Evolutionary conservation across 1,140 invertebrate genomes (phyloP).

Genomic region (Heliconius himera): DNA sequence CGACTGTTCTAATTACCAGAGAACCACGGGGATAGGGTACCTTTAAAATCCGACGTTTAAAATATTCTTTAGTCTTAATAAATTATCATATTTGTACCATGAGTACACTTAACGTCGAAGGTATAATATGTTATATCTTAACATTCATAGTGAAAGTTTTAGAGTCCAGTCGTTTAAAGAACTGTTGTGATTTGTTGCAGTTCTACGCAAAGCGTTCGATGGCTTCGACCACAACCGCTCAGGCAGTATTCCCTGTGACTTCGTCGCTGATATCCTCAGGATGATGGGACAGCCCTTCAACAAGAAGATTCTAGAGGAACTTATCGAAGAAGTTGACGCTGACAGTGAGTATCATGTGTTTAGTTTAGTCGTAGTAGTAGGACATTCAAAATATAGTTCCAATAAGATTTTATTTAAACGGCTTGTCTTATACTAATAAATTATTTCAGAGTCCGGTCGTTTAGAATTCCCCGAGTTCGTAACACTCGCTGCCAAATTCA

Average conservation of each 20-base stretch:
- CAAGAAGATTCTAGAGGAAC: constrained; percentile 95
- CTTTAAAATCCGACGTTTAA: constrained; percentile 27
- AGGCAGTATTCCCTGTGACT: constrained; percentile 96
- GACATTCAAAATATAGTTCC: neutral
- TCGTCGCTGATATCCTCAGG: constrained; percentile 96
- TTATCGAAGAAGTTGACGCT: constrained; percentile 97
- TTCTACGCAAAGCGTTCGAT: constrained; percentile 96
- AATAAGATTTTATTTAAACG: neutral
- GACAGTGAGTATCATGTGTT: constrained; percentile 88
- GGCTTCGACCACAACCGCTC: constrained; percentile 97
- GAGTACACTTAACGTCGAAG: constrained; percentile 68
- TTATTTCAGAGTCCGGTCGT: constrained; percentile 91
- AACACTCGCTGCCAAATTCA: constrained; percentile 95
- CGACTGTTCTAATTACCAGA: constrained; percentile 67
- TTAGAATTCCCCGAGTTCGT: constrained; percentile 98
- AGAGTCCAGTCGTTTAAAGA: constrained; percentile 31
- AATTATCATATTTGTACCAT: constrained; percentile 41
- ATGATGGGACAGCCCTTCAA: constrained; percentile 98
- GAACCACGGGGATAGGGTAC: constrained; percentile 48
- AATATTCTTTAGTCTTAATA: constrained; percentile 15
- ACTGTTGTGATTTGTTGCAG: constrained; percentile 81
- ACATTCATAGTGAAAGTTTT: constrained; percentile 9
- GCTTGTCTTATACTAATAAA: neutral
- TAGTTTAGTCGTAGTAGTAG: neutral
- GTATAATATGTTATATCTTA: constrained; percentile 44